Evolutionary conservation across 2,113 vertebrate species (phyloP), one percentile per base, ranked within the genome.

Genomic region (Uria aalge): DNA sequence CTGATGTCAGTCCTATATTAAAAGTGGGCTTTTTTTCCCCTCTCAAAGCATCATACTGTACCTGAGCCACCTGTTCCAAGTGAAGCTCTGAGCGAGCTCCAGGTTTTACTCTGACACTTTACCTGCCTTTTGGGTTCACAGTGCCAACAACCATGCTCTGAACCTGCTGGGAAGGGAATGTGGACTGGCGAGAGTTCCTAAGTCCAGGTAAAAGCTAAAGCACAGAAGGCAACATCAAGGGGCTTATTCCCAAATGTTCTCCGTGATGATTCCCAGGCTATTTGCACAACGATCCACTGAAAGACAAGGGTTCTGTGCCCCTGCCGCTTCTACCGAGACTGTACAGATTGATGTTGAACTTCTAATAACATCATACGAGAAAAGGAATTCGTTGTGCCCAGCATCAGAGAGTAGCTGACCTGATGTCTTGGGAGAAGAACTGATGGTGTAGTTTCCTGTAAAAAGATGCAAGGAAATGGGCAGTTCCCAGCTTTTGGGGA

Each of bases 251-350:
- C 64, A 81, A 19, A 64, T n/a, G 9, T 12, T 3, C 15, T 59
- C 18, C 72, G 57, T 2, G 3, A 5, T 59, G 66, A 41, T 20
- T 48, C 27, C 59, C 30, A 45, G 40, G 40, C 40, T 45, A 11
- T 52, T 43, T 57, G 43, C 38, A 26, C 30, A 55, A 40, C 0
- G 1, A 16, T 6, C 26, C 1, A 4, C 17, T 12, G 17, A 29
- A 63, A 63, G 36, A 17, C 32, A n/a, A 16, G 59, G 26, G 50
- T 34, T 64, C 55, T 0, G 0, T 45, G 19, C 29, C 36, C 6
- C 50, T 27, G 0, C 40, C 1, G 0, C 48, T 69, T 40, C 50
- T 38, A 15, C 32, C 10, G 20, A 32, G 12, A 11, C 40, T 72
- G 50, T 15, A 12, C 6, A 2, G 48, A 8, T 34, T 7, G 6